These are phyloP conservation scores for Poeciliopsis infans DNA, from an alignment of 2,797 vertebrate species.

Conservation along the genomic window DNA sequence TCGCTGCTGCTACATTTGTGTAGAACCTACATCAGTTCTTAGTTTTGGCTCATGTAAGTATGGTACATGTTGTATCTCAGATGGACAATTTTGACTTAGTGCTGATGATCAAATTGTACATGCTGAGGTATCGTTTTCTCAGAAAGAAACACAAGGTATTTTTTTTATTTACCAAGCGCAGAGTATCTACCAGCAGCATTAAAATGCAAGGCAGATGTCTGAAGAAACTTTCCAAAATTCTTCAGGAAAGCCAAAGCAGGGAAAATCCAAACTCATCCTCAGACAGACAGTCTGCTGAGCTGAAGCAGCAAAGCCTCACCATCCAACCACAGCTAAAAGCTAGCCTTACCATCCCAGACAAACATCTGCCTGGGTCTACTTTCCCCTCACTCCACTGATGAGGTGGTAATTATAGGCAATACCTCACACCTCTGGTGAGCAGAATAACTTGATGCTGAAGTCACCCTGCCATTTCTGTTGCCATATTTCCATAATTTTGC, in stretches of 20 bases:
- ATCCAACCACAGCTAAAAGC: conserved; percentile 49
- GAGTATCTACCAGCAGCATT: not conserved
- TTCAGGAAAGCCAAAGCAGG: conserved; percentile 6
- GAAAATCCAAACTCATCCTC: conserved; percentile 24
- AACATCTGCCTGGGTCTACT: conserved; percentile 36
- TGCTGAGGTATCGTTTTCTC: not conserved
- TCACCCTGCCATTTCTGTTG: conserved; percentile 18
- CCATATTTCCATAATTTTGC: conserved; percentile 23
- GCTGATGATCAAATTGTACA: not conserved
- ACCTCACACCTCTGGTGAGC: conserved; percentile 57
- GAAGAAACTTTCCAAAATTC: conserved; percentile 42
- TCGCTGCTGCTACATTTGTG: not conserved
- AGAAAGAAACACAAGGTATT: not conserved
- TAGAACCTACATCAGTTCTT: not conserved
- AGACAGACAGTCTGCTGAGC: conserved; percentile 37
- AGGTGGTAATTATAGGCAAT: conserved; percentile 73
- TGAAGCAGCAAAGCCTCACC: conserved; percentile 38
- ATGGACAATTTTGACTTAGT: not conserved
- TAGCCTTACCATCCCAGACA: conserved; percentile 48
- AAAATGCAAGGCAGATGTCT: conserved; percentile 6
- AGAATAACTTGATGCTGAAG: conserved; percentile 24
- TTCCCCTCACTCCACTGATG: conserved; percentile 51
- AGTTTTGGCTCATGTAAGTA: not conserved
- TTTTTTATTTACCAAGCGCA: not conserved
- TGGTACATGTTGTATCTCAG: not conserved